phyloP scores from a whole-genome alignment of 2,113 vertebrate species.

The Pagrus major region DNA sequence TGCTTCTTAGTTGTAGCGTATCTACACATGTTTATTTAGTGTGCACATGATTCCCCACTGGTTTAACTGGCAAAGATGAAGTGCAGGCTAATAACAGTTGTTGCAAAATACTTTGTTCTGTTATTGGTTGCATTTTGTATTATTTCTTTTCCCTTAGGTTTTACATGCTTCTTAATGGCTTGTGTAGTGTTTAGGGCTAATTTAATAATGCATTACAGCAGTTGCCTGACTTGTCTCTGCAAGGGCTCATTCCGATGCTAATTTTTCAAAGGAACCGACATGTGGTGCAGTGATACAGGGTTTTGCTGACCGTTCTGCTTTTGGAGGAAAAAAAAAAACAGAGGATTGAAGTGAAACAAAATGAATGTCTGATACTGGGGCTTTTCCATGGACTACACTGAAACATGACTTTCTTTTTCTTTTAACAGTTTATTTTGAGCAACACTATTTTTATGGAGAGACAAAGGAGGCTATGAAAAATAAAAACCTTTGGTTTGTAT shows the following conservation, averaged over 20 bases:
- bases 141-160: slow-evolving; percentile 61
- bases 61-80: slow-evolving; percentile 69
- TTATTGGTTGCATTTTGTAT: slow-evolving; percentile 80
- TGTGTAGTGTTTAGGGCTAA: slow-evolving; percentile 87
- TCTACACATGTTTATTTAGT: slow-evolving; percentile 74
- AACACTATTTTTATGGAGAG: slow-evolving; percentile 87
- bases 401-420: slow-evolving; percentile 73
- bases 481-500: slow-evolving; percentile 86
- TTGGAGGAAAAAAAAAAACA: slow-evolving; percentile 49
- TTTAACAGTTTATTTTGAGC: slow-evolving; percentile 82
- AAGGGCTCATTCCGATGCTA: slow-evolving; percentile 84
- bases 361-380: slow-evolving; percentile 84
- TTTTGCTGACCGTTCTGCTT: slow-evolving; percentile 80
- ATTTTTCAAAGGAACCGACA: slow-evolving; percentile 79
- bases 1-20: slow-evolving; percentile 76
- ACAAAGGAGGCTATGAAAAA: slow-evolving; percentile 82
- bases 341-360: slow-evolving; percentile 72
- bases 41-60: slow-evolving; percentile 65
- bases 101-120: slow-evolving; percentile 73
- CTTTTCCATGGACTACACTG: slow-evolving; percentile 83
- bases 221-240: slow-evolving; percentile 85
- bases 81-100: slow-evolving; percentile 71
- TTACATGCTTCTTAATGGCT: slow-evolving; percentile 83
- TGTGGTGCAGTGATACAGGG: slow-evolving; percentile 77
- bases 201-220: slow-evolving; percentile 86